Evolutionary conservation across 2,113 vertebrate genomes (phyloP).

Genomic region (Tyto alba): DNA sequence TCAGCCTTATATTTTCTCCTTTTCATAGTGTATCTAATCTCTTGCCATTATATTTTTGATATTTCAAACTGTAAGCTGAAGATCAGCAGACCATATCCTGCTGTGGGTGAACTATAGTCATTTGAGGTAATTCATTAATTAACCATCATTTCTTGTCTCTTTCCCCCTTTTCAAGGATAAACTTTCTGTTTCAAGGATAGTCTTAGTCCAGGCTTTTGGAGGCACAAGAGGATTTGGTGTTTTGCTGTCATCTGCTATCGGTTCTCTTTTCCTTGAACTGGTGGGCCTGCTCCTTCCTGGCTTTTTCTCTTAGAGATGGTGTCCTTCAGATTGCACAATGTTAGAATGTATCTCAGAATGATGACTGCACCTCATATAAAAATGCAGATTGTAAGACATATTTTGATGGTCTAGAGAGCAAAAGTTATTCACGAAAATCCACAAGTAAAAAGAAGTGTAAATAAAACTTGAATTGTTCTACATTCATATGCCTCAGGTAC

Average conservation of each 20-base stretch:
- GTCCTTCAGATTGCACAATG: neutral
- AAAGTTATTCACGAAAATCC: neutral
- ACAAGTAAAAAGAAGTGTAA: neutral
- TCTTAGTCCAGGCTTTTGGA: neutral
- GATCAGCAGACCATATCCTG: neutral
- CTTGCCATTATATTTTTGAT: neutral
- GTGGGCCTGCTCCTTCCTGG: neutral
- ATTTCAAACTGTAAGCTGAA: neutral
- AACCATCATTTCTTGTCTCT: neutral
- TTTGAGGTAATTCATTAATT: neutral
- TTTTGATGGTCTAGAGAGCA: neutral
- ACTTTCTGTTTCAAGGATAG: neutral
- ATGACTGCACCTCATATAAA: neutral
- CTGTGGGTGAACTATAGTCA: rapidly evolving
- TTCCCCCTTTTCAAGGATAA: neutral
- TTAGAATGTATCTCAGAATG: neutral
- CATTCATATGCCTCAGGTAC: neutral
- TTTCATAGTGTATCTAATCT: neutral
- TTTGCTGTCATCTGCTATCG: neutral
- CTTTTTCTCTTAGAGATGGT: neutral
- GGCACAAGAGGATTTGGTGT: neutral
- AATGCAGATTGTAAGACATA: neutral
- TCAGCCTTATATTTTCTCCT: neutral
- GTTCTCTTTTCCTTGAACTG: neutral
- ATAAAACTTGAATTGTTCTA: neutral